These are phyloP conservation scores for Clinocottus analis DNA, from an alignment of 2,113 vertebrate genomes.

Conservation along the genomic window DNA sequence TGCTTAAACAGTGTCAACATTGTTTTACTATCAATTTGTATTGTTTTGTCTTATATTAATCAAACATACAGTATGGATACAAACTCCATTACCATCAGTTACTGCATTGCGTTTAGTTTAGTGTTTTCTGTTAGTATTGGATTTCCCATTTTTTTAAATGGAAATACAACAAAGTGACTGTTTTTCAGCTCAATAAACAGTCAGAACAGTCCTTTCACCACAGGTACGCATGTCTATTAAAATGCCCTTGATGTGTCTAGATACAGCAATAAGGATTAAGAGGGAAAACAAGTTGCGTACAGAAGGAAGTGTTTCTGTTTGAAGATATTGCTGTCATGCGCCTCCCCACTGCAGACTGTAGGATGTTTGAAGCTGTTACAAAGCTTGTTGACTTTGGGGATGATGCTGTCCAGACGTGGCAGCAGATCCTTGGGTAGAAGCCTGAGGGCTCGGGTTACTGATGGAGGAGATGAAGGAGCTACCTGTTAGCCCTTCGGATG, in stretches of 20 bases:
- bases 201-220: conserved; percentile 37
- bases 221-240: conserved; percentile 39
- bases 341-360: conserved; percentile 18
- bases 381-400: conserved; percentile 38
- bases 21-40: not conserved
- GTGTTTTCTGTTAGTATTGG: conserved; percentile 28
- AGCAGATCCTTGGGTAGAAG: conserved; percentile 20
- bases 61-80: not conserved
- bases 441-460: conserved; percentile 30
- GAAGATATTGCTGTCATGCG: conserved; percentile 27
- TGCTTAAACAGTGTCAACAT: not conserved
- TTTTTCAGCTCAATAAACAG: conserved; percentile 27
- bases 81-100: not conserved
- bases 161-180: conserved; percentile 28
- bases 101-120: not conserved
- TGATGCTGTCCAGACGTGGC: conserved; percentile 33
- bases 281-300: conserved; percentile 26
- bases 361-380: conserved; percentile 41
- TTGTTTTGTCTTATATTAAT: not conserved
- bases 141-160: conserved; percentile 15
- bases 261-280: conserved; percentile 36
- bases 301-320: conserved; percentile 28
- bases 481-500: conserved; percentile 2
- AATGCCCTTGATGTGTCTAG: conserved; percentile 29
- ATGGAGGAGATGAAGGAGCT: conserved; percentile 42